phyloP scores from a whole-genome alignment of 2,888 invertebrate genomes.

The Cetonia aurata region DNA sequence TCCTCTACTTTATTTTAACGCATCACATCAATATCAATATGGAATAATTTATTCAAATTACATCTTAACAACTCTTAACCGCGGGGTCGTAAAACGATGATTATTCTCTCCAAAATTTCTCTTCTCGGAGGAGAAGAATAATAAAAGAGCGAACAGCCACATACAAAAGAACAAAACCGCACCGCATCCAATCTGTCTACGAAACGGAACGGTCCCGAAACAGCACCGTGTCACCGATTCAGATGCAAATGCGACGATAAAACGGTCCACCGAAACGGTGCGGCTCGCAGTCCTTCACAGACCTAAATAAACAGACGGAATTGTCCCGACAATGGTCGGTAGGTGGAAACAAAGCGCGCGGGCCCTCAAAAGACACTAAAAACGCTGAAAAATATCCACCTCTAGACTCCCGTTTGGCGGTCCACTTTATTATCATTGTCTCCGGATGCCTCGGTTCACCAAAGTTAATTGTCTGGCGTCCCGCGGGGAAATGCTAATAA shows the following conservation, averaged over 20 bases:
- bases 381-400: conserved; percentile 19
- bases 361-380: conserved; percentile 13
- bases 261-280: conserved; percentile 1
- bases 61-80: no score
- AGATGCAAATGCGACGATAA: conserved; percentile 13
- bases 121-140: no score
- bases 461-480: conserved; percentile 11
- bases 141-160: no score
- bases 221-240: background rate
- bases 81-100: no score
- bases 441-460: background rate
- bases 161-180: no score
- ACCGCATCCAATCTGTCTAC: background rate
- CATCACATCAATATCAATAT: no score
- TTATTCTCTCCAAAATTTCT: no score
- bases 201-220: conserved; percentile 6
- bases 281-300: no score
- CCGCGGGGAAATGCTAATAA: conserved; percentile 19
- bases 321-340: background rate
- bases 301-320: conserved; percentile 3
- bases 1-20: no score
- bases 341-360: background rate
- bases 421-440: conserved; percentile 13
- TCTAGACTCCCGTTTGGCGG: conserved; percentile 16
- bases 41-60: no score